Evolutionary conservation across 2,888 invertebrate genomes (phyloP), one percentile per base, ranked within the genome.

Genomic region (Xanthorhoe spadicearia): DNA sequence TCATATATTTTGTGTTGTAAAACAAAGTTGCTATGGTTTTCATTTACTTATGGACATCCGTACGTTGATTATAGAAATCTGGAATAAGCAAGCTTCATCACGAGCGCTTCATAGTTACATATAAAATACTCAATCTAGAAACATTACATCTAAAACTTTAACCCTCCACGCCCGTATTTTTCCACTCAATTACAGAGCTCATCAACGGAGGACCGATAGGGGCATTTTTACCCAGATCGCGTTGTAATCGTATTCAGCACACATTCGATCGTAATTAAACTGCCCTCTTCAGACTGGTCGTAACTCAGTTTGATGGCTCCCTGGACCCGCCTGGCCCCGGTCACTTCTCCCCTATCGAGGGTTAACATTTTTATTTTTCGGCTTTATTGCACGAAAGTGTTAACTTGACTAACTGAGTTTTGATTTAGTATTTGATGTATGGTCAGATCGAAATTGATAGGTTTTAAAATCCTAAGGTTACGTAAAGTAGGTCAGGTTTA

Each of bases 191-290:
- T 56, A 65, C 46, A 38, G 55, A 65, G 60, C 56, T 65, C 51
- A 65, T 65, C 55, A 51, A 17, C 19, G 10, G 28, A 15, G 32
- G 46, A 38, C 43, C 46, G 64, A 65, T 65, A 65, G 64, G 64
- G 60, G 64, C 64, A 65, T 65, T 65, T 65, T 65, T 60, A 60
- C 51, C 64, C 60, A 35, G 64, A 64, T 64, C 63, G 62, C 62
- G 63, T 56, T 61, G 51, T 69, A 65, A 69, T 68, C 65, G 68
- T 66, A 66, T 68, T 69, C 71, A 64, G 68, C 68, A 70, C 71
- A 68, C 71, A 71, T 69, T 64, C 64, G 52, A 64, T 63, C 61
- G 65, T 64, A 64, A 71, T 69, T 69, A 71, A 68, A 69, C 61
- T 63, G 58, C 67, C 62, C 69, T 61, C 69, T 63, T 65, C 67